These are phyloP conservation scores for Propithecus deckenii DNA, from an alignment of 2,797 vertebrate genomes.

Conservation along the genomic window DNA sequence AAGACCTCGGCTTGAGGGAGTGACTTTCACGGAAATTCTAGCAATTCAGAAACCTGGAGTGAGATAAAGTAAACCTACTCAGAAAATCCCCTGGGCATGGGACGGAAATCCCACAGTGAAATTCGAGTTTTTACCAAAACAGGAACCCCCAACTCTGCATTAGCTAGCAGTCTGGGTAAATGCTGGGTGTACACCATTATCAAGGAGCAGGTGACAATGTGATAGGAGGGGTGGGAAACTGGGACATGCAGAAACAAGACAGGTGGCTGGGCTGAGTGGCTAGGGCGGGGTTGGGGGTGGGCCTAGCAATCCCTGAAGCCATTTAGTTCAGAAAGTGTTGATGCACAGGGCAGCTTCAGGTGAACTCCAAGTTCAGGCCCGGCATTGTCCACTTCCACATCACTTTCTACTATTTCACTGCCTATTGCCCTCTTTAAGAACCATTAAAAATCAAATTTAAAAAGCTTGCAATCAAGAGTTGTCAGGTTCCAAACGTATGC, in stretches of 20 bases:
- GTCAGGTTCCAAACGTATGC: neutral
- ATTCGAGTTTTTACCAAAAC: neutral
- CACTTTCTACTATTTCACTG: neutral
- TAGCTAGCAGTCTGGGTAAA: neutral
- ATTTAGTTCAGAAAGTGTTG: neutral
- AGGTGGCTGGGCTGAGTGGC: neutral
- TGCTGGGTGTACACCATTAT: neutral
- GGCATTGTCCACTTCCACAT: neutral
- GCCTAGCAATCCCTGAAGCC: neutral
- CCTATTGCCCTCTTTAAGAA: neutral
- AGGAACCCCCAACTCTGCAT: neutral
- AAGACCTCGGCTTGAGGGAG: neutral
- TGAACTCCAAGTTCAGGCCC: neutral
- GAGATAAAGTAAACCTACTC: neutral
- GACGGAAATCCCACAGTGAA: neutral
- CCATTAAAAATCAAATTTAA: neutral
- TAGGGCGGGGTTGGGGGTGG: no score
- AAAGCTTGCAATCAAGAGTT: neutral
- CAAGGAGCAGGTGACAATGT: neutral
- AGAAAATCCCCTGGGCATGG: neutral
- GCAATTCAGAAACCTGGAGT: neutral
- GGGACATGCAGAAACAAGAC: neutral
- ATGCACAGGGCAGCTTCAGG: neutral
- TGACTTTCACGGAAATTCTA: neutral
- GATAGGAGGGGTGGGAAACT: neutral